Evolutionary conservation across 1,140 invertebrate species (phyloP), one percentile per base, ranked within the genome.

Genomic region (Stegodyphus dumicola): DNA sequence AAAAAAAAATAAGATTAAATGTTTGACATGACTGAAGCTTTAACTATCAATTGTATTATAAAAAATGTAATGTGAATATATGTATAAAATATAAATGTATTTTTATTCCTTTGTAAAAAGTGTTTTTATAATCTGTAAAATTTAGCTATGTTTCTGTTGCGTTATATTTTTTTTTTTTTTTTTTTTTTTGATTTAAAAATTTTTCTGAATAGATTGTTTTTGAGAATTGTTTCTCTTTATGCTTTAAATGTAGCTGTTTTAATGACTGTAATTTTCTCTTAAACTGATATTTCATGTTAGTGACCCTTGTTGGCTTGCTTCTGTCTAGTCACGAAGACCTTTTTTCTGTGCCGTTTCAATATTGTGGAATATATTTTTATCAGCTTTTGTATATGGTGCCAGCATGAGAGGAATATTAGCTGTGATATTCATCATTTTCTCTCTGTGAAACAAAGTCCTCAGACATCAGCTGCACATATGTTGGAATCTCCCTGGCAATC

Each of bases 401-500:
- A 85, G 71, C 65, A 70, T 77, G 81, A 76, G 81, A 77, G 81
- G 73, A 69, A 48, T 79, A 48, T 85, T 85, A 85, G 81, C 81
- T 85, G 81, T 85, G 81, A 85, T 85, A 85, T 85, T 85, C 81
- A 85, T 85, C 81, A 51, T 77, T 33, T 85, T 85, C 81, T 76
- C 81, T 85, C 81, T 15, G 75, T 48, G 71, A 74, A 77, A 76
- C 65, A 77, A 85, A 85, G 69, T 81, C 67, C 51, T 56, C 52
- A 54, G 54, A 53, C 77, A 54, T 54, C 77, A 33, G 65, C 77
- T 78, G 77, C 77, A 11, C n/a, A 11, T 17, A 56, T 52, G 33
- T 70, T 6, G 7, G 56, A 52, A 73, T 51, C 78, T 71, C 67
- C 60, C 1, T 17, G 78, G 78, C 69, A 18, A 73, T 66, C 65